These are phyloP conservation scores for Standfussiana lucernea DNA, from an alignment of 2,888 invertebrate genomes.

Conservation along the genomic window DNA sequence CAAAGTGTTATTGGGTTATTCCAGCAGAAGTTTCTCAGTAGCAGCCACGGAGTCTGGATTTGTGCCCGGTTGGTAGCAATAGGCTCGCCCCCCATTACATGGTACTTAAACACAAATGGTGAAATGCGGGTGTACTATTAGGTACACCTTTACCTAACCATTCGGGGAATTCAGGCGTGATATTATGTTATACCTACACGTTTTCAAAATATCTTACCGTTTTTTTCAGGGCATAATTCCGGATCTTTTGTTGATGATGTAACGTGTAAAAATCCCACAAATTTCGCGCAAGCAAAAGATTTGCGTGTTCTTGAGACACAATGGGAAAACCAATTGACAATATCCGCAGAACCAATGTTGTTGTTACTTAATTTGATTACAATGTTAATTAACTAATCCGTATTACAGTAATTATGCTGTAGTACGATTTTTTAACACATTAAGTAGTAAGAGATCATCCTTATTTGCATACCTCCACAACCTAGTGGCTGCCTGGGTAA, in stretches of 20 bases:
- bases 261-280: constrained; percentile 19
- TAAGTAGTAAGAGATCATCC: background rate
- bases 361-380: constrained; percentile 24
- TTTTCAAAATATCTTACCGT: background rate
- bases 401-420: background rate
- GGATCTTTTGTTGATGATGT: constrained; percentile 32
- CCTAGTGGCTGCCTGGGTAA: background rate
- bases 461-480: background rate
- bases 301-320: constrained; percentile 36
- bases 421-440: background rate
- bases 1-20: too few species aligned
- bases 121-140: too few species aligned
- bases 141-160: too few species aligned
- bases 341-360: constrained; percentile 41
- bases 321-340: constrained; percentile 46
- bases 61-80: too few species aligned
- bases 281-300: constrained; percentile 4
- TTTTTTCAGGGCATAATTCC: constrained; percentile 9
- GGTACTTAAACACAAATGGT: too few species aligned
- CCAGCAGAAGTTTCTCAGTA: too few species aligned
- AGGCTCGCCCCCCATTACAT: too few species aligned
- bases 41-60: too few species aligned
- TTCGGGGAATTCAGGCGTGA: background rate
- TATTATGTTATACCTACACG: background rate
- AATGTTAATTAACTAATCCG: constrained; percentile 15